Conservation (phyloP, 2,113 vertebrate genomes). For the Conger conger region DNA sequence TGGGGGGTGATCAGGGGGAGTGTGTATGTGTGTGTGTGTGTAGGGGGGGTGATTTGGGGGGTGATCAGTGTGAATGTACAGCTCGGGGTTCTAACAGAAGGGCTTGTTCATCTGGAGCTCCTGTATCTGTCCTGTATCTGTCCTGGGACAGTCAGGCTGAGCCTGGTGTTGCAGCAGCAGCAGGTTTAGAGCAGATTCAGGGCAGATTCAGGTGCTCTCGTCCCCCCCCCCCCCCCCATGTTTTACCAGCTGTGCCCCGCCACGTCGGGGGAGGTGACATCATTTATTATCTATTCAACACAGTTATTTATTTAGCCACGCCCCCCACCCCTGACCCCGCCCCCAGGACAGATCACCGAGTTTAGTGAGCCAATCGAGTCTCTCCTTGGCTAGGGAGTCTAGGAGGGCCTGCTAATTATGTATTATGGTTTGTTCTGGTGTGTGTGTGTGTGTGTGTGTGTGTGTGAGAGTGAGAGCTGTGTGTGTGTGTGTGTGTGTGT, state of each 20-base stretch:
- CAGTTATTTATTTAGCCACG: constrained; percentile 17
- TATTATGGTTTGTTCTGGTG: background rate
- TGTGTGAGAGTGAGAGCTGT: background rate
- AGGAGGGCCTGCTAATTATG: constrained; percentile 1
- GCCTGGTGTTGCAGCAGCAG: background rate
- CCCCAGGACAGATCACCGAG: constrained; percentile 10
- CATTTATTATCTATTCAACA: constrained; percentile 21
- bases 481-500: background rate
- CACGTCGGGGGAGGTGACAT: background rate
- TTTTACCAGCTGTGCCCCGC: background rate
- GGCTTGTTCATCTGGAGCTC: background rate
- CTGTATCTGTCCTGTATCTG: background rate
- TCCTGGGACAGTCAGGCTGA: background rate
- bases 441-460: background rate
- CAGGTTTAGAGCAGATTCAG: background rate
- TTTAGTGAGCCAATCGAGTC: background rate
- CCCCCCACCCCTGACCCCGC: too few species aligned
- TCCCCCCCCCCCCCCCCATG: background rate
- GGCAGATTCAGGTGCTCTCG: background rate
- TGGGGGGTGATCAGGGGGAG: too few species aligned
- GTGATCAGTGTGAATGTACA: background rate
- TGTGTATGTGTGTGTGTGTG: too few species aligned
- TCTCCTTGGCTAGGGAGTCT: background rate
- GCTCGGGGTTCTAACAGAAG: background rate
- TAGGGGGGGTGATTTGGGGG: background rate